Base-by-base conservation (phyloP, 2,113 vertebrate species). In the Dendropsophus ebraccatus region DNA sequence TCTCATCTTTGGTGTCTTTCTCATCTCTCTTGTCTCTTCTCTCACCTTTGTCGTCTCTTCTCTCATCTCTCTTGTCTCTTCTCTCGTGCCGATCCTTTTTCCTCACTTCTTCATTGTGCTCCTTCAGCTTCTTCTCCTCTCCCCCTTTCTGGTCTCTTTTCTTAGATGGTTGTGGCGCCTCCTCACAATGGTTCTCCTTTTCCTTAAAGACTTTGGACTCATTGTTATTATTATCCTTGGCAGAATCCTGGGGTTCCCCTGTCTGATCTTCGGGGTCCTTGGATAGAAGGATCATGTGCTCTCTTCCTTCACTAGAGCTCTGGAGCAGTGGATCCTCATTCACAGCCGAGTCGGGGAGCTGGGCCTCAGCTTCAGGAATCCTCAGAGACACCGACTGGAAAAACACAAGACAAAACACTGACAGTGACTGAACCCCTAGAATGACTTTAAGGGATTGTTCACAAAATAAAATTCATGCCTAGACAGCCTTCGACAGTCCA, bases 171-270 rank as follows among this genome's bases (percentile, higher is more conserved):
- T 30, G 62, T 4, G 2, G 12, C 12, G 13, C 32, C 23, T 74
- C 11, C 72, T 74, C 41, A 23, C 10, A 1, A n/a, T 23, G 2
- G 23, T 45, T 47, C 13, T 69, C 65, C 35, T 32, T 30, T 28
- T 49, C 72, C 13, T 47, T 74, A 1, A 13, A 3, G 23, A 1
- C 72, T 25, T 13, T 30, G 30, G 14, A 8, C 10, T 16, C 65
- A 16, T 16, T 21, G 62, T 30, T 4, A 41, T 30, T 32, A 6
- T 23, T 19, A 41, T 2, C 19, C 37, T 4, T 70, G 1, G 4
- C 5, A 21, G 30, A 21, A 3, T n/a, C 12, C 2, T 4, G 1
- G 0, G 21, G 9, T n/a, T 72, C 19, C 5, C 12, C 9, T 0
- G 6, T 4, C 1, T 45, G 8, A n/a, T 45, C 70, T 45, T 0